phyloP scores from a whole-genome alignment of 1,140 invertebrate species.

The Lordiphosa collinella region DNA sequence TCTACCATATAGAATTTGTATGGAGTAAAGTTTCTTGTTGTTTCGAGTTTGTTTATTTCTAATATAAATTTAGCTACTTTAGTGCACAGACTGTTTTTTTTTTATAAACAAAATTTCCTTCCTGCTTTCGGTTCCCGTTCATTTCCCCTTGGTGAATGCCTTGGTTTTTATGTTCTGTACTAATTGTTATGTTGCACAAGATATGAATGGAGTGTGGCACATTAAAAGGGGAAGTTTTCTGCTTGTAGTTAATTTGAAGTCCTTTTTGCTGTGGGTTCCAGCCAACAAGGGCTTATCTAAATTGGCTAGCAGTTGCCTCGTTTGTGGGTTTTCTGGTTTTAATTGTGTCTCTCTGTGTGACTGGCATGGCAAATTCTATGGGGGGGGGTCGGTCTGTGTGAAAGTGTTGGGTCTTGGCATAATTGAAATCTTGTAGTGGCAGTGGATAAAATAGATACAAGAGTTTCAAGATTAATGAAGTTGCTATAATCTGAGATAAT shows the following conservation, averaged over 20 bases:
- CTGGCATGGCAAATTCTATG: conserved; percentile 46
- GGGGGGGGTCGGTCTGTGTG: not conserved
- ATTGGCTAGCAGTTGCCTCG: conserved; percentile 51
- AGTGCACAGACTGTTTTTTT: conserved; percentile 47
- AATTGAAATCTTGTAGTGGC: conserved; percentile 15
- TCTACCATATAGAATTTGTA: conserved; percentile 26
- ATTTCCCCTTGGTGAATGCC: conserved; percentile 17
- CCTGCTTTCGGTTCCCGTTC: conserved; percentile 9
- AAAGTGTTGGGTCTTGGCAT: conserved; percentile 12
- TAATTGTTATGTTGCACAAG: conserved; percentile 77
- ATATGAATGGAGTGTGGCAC: conserved; percentile 66
- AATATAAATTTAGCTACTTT: conserved; percentile 76
- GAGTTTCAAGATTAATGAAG: not conserved
- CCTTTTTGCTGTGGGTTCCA: conserved; percentile 10
- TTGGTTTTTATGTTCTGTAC: conserved; percentile 47
- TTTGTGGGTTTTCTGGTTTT: conserved; percentile 42
- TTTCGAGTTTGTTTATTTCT: conserved; percentile 61
- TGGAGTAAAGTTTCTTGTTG: conserved; percentile 13
- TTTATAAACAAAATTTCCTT: conserved; percentile 48
- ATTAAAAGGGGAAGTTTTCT: not conserved
- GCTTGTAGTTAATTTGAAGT: conserved; percentile 1
- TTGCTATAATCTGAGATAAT: not conserved
- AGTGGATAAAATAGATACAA: not conserved
- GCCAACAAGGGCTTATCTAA: conserved; percentile 52
- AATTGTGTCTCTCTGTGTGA: conserved; percentile 50